A percentile compares a stretch with the other conserved stretches of the same genome.
These are phyloP conservation scores for Epiblema foenella DNA, from an alignment of 2,888 invertebrate species.

Conservation along the genomic window DNA sequence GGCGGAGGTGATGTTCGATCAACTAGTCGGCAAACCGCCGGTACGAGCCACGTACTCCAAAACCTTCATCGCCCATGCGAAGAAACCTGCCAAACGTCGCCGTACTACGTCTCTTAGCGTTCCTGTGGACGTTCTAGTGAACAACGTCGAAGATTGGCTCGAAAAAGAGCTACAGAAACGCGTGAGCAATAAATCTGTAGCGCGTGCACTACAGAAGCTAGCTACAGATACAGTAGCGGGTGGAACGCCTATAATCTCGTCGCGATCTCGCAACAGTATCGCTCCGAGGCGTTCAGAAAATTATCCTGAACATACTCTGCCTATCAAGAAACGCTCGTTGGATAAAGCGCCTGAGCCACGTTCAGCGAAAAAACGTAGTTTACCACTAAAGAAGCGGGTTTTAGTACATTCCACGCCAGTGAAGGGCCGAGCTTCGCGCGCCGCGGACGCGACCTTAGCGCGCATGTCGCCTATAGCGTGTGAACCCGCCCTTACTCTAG, in stretches of 20 bases:
- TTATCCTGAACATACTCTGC: constrained; percentile 57
- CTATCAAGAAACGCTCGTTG: constrained; percentile 71
- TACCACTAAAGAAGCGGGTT: constrained; percentile 70
- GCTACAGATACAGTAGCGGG: constrained; percentile 64
- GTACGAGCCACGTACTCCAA: constrained; percentile 65
- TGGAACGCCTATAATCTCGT: constrained; percentile 51
- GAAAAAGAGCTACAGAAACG: constrained; percentile 52
- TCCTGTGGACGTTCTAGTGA: constrained; percentile 55
- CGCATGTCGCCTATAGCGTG: constrained; percentile 69
- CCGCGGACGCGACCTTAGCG: constrained; percentile 57
- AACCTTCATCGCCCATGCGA: constrained; percentile 54
- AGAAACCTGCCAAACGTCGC: neutral
- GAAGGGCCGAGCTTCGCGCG: constrained; percentile 51
- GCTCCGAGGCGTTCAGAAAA: constrained; percentile 51
- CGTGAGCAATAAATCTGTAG: constrained; percentile 52
- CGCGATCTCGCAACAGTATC: constrained; percentile 48
- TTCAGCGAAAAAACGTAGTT: constrained; percentile 9
- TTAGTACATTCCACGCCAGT: constrained; percentile 73
- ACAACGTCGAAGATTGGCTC: constrained; percentile 65
- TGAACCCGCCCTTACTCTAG: neutral
- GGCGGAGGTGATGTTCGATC: constrained; percentile 62
- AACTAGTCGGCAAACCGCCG: constrained; percentile 61
- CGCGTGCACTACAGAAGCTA: constrained; percentile 61
- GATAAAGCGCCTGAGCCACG: constrained; percentile 38
- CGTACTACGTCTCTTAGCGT: constrained; percentile 56